Conservation (phyloP, 2,888 invertebrate species). For the Rhaphigaster nebulosa region DNA sequence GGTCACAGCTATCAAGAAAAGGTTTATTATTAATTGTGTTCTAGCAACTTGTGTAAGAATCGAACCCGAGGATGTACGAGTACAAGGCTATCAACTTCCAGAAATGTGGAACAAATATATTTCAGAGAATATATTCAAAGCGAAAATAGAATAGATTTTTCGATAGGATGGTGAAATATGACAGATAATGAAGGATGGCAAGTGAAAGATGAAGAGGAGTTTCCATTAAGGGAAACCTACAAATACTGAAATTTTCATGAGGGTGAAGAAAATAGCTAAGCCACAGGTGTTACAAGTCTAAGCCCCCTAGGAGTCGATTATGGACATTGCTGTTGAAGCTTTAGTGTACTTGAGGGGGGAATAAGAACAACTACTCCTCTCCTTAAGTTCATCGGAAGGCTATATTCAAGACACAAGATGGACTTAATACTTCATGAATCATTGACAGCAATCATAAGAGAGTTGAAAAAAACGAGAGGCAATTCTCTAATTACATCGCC, state of each 20-base stretch:
- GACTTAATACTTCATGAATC: background rate
- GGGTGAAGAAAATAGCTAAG: background rate
- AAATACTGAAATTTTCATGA: constrained; percentile 31
- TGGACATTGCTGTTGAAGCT: background rate
- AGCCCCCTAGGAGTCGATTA: background rate
- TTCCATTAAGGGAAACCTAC: background rate
- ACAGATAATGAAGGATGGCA: background rate
- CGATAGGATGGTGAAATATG: background rate
- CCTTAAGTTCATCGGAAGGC: background rate
- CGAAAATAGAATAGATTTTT: background rate
- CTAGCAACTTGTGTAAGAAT: no score
- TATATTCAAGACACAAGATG: background rate
- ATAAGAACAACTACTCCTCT: background rate
- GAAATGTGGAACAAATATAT: background rate
- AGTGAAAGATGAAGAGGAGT: constrained; percentile 1
- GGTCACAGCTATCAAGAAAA: no score
- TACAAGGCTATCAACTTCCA: background rate
- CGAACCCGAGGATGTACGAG: no score
- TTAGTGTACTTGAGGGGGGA: background rate
- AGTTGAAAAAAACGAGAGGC: no score
- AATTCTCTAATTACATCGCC: no score
- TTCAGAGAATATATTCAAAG: background rate
- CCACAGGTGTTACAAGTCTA: background rate
- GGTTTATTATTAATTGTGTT: no score
- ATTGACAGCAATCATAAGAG: background rate